Percentiles rank a stretch among this genome's conserved stretches.
Evolutionary conservation across 2,797 vertebrate genomes (phyloP).

Genomic region (Alcedo atthis): DNA sequence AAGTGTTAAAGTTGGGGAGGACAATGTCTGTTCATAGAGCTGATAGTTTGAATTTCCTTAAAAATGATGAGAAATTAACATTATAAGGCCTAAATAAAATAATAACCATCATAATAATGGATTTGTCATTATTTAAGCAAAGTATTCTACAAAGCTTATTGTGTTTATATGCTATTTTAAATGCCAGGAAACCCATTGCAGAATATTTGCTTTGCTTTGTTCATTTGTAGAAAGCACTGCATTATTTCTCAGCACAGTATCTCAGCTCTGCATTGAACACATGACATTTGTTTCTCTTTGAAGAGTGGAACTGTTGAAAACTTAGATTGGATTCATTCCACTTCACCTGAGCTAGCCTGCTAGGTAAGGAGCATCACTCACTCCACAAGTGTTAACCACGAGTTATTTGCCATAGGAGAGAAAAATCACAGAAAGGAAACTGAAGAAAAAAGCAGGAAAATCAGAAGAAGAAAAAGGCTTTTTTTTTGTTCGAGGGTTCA

Average conservation of each 20-base stretch:
- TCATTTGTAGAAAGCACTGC: background rate
- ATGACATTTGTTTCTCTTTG: background rate
- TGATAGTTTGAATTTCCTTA: background rate
- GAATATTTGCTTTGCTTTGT: background rate
- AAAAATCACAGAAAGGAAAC: background rate
- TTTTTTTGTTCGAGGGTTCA: background rate
- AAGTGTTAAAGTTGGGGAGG: rapidly evolving
- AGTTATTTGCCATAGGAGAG: background rate
- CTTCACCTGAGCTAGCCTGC: background rate
- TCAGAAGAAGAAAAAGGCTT: background rate
- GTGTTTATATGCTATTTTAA: background rate
- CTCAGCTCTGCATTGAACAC: background rate
- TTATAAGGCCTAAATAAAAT: background rate
- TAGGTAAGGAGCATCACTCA: background rate
- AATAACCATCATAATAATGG: background rate
- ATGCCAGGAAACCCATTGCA: background rate
- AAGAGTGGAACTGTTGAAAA: background rate
- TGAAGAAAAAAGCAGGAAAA: background rate
- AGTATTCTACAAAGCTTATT: background rate
- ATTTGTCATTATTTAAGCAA: background rate
- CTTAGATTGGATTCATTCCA: background rate
- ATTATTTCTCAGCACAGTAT: background rate
- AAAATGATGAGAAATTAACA: background rate
- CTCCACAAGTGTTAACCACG: background rate
- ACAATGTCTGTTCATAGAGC: background rate